Conservation (phyloP, 2,113 vertebrate genomes). For the Rhinolophus sinicus region DNA sequence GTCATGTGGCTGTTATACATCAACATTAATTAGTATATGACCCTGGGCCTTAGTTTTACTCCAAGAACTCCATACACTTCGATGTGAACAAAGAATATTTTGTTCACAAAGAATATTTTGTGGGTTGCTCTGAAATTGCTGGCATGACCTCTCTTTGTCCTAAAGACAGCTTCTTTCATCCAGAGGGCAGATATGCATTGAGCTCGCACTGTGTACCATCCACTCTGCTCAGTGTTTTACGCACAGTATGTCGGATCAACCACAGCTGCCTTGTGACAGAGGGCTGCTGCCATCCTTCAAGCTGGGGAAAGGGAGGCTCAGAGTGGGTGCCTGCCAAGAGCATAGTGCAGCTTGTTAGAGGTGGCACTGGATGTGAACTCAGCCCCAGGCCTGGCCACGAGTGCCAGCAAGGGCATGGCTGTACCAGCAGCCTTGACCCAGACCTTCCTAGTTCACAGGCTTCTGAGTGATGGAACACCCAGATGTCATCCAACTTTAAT, state of each 20-base stretch:
- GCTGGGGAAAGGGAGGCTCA: background rate
- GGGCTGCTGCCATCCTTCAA: background rate
- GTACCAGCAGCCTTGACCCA: background rate
- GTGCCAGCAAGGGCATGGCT: rapidly evolving
- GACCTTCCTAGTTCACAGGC: background rate
- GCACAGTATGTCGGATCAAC: rapidly evolving
- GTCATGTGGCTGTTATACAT: too few relatives aligned
- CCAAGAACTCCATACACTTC: background rate
- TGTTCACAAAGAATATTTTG: background rate
- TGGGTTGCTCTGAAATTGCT: background rate
- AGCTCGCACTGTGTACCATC: background rate
- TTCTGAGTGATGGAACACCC: background rate
- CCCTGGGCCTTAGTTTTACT: background rate
- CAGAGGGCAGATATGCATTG: background rate
- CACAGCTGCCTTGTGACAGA: background rate
- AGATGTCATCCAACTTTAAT: background rate
- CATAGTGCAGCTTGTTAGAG: background rate
- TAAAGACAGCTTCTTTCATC: background rate
- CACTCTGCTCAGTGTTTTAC: background rate
- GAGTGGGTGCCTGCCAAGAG: background rate
- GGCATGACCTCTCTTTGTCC: background rate
- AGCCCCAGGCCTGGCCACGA: rapidly evolving
- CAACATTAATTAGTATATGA: background rate
- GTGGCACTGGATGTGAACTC: background rate
- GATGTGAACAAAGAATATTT: background rate